Percentiles rank a stretch among this genome's conserved stretches.
Conservation (phyloP, 2,888 invertebrate species). For the Elegia similella region DNA sequence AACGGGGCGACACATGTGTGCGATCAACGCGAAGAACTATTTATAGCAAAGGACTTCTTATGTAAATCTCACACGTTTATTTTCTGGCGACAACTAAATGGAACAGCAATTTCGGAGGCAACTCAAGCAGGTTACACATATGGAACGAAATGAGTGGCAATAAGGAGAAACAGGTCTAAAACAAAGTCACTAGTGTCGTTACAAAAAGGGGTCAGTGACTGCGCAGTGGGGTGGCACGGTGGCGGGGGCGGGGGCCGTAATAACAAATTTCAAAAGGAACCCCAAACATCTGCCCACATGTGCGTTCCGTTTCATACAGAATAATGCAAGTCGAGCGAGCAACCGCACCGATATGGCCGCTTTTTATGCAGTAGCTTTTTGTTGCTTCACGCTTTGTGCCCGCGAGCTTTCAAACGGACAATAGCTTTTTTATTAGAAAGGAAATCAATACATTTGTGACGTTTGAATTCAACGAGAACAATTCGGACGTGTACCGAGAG, state of each 20-base stretch:
- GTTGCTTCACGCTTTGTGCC: conserved; percentile 73
- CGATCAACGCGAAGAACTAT: conserved; percentile 63
- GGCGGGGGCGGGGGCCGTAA: conserved; percentile 55
- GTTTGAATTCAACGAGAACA: conserved; percentile 34
- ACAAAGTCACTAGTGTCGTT: conserved; percentile 53
- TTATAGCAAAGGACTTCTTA: conserved; percentile 40
- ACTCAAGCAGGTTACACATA: conserved; percentile 4
- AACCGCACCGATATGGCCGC: conserved; percentile 60
- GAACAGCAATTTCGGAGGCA: not conserved
- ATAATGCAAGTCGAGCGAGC: conserved; percentile 73
- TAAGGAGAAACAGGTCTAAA: conserved; percentile 62
- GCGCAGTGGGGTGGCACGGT: conserved; percentile 55
- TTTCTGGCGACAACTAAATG: conserved; percentile 9
- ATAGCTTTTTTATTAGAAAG: conserved; percentile 64
- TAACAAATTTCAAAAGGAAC: conserved; percentile 75
- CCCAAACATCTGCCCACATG: conserved; percentile 78
- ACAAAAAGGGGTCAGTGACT: conserved; percentile 76
- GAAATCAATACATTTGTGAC: conserved; percentile 67
- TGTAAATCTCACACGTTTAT: conserved; percentile 27
- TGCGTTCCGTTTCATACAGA: conserved; percentile 67
- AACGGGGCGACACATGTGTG: conserved; percentile 59
- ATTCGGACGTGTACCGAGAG: conserved; percentile 30
- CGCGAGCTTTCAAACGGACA: conserved; percentile 69
- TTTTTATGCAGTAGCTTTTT: conserved; percentile 73
- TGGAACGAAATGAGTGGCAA: conserved; percentile 15